Evolutionary conservation across 2,888 invertebrate genomes (phyloP).

Genomic region (Lycophotia porphyrea): DNA sequence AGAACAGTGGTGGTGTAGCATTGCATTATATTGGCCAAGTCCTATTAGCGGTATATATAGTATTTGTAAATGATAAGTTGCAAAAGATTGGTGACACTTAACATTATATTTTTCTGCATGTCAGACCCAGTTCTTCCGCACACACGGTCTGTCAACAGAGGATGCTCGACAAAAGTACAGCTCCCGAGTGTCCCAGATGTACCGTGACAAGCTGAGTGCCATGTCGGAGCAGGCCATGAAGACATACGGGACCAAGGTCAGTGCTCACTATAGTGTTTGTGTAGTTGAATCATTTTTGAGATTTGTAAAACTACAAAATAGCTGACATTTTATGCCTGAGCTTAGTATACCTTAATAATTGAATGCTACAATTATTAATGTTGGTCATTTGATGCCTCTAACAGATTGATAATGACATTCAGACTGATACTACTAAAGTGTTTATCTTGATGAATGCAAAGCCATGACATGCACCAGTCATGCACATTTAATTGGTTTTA

Average conservation of each 20-base stretch:
- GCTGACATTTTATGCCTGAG: neutral
- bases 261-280: conserved; percentile 1
- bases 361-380: neutral
- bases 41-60: neutral
- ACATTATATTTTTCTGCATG: conserved; percentile 64
- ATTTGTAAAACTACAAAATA: neutral
- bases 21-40: neutral
- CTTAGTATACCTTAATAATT: neutral
- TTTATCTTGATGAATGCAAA: neutral
- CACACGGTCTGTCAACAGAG: conserved; percentile 97
- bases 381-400: neutral
- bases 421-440: neutral
- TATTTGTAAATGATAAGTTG: neutral
- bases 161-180: conserved; percentile 99
- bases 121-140: conserved; percentile 97
- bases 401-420: neutral
- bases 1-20: conserved; percentile 9
- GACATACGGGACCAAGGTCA: conserved; percentile 96
- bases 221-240: conserved; percentile 97
- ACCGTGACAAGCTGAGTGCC: conserved; percentile 96
- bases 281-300: neutral
- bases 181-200: conserved; percentile 97
- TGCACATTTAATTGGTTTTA: neutral
- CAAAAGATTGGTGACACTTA: neutral
- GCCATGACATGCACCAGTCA: neutral